These are phyloP conservation scores for Phengaris alcon DNA, from an alignment of 2,888 invertebrate species.

Conservation along the genomic window DNA sequence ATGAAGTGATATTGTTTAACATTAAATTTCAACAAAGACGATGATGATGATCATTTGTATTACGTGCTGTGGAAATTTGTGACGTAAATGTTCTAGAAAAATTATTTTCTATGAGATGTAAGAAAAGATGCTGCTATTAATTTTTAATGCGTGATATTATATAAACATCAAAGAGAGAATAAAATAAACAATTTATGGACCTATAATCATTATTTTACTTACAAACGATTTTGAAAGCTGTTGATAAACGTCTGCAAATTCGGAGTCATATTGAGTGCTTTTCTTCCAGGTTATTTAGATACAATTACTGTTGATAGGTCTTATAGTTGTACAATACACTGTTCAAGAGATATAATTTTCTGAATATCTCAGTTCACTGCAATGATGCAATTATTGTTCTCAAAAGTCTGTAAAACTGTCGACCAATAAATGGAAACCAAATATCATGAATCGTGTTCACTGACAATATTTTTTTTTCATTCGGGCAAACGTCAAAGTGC, in stretches of 20 bases:
- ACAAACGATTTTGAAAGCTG: slow-evolving; percentile 85
- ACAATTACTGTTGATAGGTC: not conserved
- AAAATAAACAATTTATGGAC: slow-evolving; percentile 11
- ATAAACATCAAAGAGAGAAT: not conserved
- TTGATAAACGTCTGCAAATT: slow-evolving; percentile 82
- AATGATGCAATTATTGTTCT: slow-evolving; percentile 14
- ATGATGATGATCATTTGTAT: slow-evolving; percentile 2
- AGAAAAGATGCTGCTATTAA: not conserved
- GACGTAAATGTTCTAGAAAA: slow-evolving; percentile 31
- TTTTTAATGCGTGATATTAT: too few species aligned
- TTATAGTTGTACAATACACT: not conserved
- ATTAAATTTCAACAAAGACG: not conserved
- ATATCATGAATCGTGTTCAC: not conserved
- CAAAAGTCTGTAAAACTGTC: slow-evolving; percentile 7
- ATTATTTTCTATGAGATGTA: not conserved
- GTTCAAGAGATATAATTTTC: not conserved
- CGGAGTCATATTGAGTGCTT: slow-evolving; percentile 74
- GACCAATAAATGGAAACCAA: slow-evolving; percentile 26
- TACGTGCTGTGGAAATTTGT: slow-evolving; percentile 14
- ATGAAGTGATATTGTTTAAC: not conserved
- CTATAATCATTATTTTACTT: slow-evolving; percentile 60
- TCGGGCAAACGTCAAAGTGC: slow-evolving; percentile 1
- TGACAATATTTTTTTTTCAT: slow-evolving; percentile 21
- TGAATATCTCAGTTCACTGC: not conserved
- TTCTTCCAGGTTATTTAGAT: not conserved